A percentile compares a stretch with the other conserved stretches of the same genome.
These are phyloP conservation scores for Mellivora capensis DNA, from an alignment of 2,113 vertebrate genomes.

Conservation along the genomic window DNA sequence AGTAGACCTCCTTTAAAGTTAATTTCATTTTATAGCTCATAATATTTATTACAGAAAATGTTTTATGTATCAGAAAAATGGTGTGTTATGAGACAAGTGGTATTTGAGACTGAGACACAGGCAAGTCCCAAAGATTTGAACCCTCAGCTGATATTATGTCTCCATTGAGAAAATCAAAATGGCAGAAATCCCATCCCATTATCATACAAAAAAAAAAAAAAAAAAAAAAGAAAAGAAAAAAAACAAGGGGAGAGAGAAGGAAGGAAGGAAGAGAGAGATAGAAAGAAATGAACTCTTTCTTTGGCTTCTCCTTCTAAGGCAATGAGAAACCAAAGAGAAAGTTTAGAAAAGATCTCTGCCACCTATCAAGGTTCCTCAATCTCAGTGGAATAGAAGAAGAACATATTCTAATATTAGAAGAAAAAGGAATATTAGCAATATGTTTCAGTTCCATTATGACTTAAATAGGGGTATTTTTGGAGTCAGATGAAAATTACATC, in stretches of 20 bases:
- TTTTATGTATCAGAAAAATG: background rate
- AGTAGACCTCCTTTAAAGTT: background rate
- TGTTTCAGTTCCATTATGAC: background rate
- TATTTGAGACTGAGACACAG: background rate
- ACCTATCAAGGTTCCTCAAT: background rate
- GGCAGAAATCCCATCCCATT: background rate
- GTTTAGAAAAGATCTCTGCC: background rate
- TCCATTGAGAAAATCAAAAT: constrained; percentile 16
- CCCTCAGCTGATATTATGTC: background rate
- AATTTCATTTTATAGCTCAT: background rate
- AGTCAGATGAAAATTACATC: constrained; percentile 24
- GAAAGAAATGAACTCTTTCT: background rate
- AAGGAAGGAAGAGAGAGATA: background rate
- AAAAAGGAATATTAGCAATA: background rate
- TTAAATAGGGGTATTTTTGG: background rate
- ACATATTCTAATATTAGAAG: background rate
- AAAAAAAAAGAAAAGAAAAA: background rate
- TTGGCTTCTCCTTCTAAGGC: background rate
- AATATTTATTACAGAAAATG: background rate
- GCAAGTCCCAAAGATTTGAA: background rate
- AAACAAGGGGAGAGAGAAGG: background rate
- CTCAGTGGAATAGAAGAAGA: background rate
- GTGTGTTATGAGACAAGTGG: background rate
- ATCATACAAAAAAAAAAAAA: background rate
- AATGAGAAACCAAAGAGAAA: background rate